Evolutionary conservation across 2,113 vertebrate genomes (phyloP), one percentile per base, ranked within the genome.

Genomic region (Oncorhynchus nerka): DNA sequence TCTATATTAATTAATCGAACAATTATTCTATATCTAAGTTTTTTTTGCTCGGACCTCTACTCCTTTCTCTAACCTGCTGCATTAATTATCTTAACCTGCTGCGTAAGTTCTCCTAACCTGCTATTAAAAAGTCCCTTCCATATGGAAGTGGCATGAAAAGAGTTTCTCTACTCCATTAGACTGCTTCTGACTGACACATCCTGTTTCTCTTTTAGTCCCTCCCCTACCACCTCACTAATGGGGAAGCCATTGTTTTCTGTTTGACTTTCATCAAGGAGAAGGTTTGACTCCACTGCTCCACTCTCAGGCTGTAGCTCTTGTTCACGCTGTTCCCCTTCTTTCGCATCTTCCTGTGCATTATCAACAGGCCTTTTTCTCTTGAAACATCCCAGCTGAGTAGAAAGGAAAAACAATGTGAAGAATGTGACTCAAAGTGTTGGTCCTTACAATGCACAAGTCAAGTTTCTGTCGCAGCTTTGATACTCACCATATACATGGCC

Each of bases 371-470:
- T 75, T 85, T 87, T 92, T 39, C 86, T 86, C 77, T 83, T 89
- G 65, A 92, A 92, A 70, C 82, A 91, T 1, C 91, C 89, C 73
- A 87, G 9, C 91, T 92, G 30, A 30, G 26, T 11, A 68, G 24
- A 39, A 39, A 9, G 34, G 34, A 68, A 32, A 79, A 62, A 65
- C 28, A n/a, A 30, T 30, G 28, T 24, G 9, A 12, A 67, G 1
- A n/a, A 67, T 9, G 4, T 9, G 8, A 39, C 2, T 39, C 34
- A 39, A 39, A 39, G 34, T 8, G 34, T 39, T 9, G 34, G 34
- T 39, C 34, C 34, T 39, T 39, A 39, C 34, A 39, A 9, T 39
- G 34, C 2, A 39, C 1, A 39, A 39, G 8, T 2, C 9, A 39
- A 8, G 34, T 9, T 39, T 39, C 34, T 39, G 34, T 39, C 34